A percentile compares a stretch with the other conserved stretches of the same genome.
phyloP scores from a whole-genome alignment of 2,113 vertebrate genomes.

The Cinclus mexicanus region DNA sequence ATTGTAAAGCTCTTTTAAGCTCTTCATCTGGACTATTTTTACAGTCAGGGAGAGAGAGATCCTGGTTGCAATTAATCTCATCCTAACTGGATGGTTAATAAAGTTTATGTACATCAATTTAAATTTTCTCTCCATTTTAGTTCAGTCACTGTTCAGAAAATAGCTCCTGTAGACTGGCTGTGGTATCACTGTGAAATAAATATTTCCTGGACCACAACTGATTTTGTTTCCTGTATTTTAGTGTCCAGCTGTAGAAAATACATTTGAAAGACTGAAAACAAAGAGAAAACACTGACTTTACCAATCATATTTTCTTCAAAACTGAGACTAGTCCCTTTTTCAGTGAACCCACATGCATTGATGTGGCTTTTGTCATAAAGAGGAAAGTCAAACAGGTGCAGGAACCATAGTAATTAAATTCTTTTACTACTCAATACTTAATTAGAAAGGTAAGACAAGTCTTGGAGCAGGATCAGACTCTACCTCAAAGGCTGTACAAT shows the following conservation, averaged over 20 bases:
- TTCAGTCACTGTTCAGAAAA: not conserved
- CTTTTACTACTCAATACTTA: not conserved
- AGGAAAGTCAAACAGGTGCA: conserved; percentile 30
- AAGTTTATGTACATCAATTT: not conserved
- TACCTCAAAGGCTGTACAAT: not conserved
- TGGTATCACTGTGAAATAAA: not conserved
- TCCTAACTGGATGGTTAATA: not conserved
- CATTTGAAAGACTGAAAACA: not conserved
- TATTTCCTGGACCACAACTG: not conserved
- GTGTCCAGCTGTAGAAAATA: not conserved
- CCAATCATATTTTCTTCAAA: not conserved
- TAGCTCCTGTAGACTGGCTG: not conserved
- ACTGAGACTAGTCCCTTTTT: not conserved
- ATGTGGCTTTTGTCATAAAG: not conserved
- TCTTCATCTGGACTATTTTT: not conserved
- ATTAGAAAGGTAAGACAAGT: conserved; percentile 14
- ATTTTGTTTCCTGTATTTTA: not conserved
- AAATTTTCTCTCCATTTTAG: not conserved
- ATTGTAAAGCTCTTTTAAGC: not conserved
- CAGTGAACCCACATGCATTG: not conserved
- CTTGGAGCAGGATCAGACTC: not conserved
- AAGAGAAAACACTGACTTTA: not conserved
- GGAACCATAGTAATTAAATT: not conserved
- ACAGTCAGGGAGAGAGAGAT: not conserved
- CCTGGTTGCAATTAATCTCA: not conserved